Percentiles rank a stretch among this genome's conserved stretches.
Evolutionary conservation across 2,113 vertebrate species (phyloP).

Genomic region (Uria aalge): DNA sequence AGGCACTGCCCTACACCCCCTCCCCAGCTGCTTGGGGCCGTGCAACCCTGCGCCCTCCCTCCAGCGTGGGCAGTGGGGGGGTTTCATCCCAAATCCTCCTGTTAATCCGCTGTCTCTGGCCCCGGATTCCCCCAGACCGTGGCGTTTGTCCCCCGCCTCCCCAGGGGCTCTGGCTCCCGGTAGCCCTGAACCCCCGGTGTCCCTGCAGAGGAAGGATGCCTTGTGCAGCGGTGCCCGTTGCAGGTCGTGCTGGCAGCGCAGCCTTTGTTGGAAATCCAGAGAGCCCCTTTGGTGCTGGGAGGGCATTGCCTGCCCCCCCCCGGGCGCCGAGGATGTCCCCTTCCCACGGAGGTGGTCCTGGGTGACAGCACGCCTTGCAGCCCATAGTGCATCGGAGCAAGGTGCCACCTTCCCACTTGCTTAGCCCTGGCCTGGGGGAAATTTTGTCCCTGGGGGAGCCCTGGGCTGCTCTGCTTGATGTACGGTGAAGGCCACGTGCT

Average conservation of each 20-base stretch:
- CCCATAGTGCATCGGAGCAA: rapidly evolving
- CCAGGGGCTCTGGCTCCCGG: background rate
- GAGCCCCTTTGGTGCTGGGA: background rate
- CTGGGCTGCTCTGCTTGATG: background rate
- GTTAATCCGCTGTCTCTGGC: background rate
- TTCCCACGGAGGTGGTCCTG: background rate
- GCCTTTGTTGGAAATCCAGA: background rate
- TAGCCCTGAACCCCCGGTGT: rapidly evolving
- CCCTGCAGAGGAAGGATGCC: background rate
- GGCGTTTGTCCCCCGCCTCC: background rate
- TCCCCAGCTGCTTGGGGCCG: background rate
- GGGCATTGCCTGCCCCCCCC: background rate
- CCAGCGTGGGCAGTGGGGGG: background rate
- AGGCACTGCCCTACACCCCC: background rate
- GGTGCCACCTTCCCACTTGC: rapidly evolving
- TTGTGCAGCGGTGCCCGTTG: background rate
- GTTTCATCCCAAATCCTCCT: background rate
- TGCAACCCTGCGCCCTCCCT: background rate
- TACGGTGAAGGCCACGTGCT: rapidly evolving
- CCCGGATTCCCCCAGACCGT: rapidly evolving
- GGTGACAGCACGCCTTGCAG: background rate
- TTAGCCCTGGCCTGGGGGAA: background rate
- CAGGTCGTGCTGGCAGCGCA: no score
- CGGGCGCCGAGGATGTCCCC: background rate
- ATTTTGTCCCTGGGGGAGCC: background rate